Evolutionary conservation across 92 coral and sea anemone genomes (phyloP).

Genomic region (Epizoanthus rinbou): DNA sequence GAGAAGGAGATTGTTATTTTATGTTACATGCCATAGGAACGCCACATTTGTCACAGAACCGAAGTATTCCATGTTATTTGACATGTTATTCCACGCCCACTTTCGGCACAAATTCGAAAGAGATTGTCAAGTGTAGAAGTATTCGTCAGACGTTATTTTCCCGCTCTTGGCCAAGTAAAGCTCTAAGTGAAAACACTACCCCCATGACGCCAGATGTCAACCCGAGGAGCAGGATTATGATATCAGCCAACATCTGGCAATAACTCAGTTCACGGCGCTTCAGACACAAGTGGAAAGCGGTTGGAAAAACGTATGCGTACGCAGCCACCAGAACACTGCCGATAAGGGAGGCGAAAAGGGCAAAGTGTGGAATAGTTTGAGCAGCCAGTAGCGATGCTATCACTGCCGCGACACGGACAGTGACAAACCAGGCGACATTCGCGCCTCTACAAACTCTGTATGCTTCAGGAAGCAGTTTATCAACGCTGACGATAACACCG

Average conservation of each 20-base stretch:
- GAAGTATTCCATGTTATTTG: no score
- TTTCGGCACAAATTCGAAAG: no score
- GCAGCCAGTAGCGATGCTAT: slow-evolving; percentile 2
- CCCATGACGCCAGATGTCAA: not conserved
- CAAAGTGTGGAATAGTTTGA: slow-evolving; percentile 17
- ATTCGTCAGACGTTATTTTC: not conserved
- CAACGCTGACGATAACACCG: slow-evolving; percentile 14
- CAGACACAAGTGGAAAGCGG: slow-evolving; percentile 20
- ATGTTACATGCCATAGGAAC: no score
- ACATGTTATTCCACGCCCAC: no score
- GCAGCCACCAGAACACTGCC: slow-evolving; percentile 17
- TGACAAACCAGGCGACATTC: not conserved
- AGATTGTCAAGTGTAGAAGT: no score
- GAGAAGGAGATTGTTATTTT: no score
- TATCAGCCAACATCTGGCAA: slow-evolving; percentile 15
- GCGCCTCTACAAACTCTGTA: not conserved
- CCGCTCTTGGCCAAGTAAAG: not conserved
- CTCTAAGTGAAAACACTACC: slow-evolving; percentile 4
- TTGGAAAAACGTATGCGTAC: slow-evolving; percentile 29
- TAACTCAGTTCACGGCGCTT: slow-evolving; percentile 29
- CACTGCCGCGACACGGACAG: slow-evolving; percentile 21
- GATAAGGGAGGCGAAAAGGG: slow-evolving; percentile 19
- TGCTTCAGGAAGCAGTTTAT: not conserved
- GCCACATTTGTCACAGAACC: no score
- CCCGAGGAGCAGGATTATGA: slow-evolving; percentile 2